Base-by-base conservation (phyloP, 2,888 invertebrate genomes). In the Shargacucullia verbasci region DNA sequence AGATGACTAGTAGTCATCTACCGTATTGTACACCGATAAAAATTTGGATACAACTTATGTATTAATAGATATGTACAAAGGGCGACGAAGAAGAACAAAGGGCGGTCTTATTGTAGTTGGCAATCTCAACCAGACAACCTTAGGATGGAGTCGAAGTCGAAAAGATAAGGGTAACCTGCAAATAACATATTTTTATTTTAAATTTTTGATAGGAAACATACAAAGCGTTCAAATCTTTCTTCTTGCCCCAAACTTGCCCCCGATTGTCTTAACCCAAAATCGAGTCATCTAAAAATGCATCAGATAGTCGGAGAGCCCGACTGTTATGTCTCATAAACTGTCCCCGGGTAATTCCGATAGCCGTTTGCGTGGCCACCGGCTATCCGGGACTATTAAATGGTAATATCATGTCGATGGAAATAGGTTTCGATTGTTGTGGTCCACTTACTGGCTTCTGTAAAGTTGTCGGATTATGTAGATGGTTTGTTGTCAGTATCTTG, bases 261-360 rank as follows among this genome's bases (percentile, higher is more conserved):
- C 87, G 82, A 92, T 91, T 92, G 92, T 92, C 89, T 91, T 90
- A 87, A 91, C 90, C 92, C 84, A 86, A 86, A 88, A 86, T 84
- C 83, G 86, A 80, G 84, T 85, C 82, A 72, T 81, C 87, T 91
- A 91, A 92, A 92, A 92, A 92, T 92, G 76, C 76, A 76, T 76
- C 76, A 76, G 76, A 76, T 76, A 76, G 71, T 59, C 61, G 37
- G 33, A 52, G 57, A 66, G 43, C 48, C 71, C 79, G 80, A 73
- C 82, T 81, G 89, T 92, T 87, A 92, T 91, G 92, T 88, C 93
- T 91, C 93, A 93, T 93, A 94, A 94, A 94, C 83, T 90, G 88
- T 81, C 85, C 83, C 64, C 58, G 77, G 84, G 81, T 76, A 78
- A 80, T 81, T 78, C 79, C 84, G 85, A 85, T 88, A 86, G 86